phyloP scores from a whole-genome alignment of 2,797 vertebrate genomes.

The Pseudochromis fuscus region DNA sequence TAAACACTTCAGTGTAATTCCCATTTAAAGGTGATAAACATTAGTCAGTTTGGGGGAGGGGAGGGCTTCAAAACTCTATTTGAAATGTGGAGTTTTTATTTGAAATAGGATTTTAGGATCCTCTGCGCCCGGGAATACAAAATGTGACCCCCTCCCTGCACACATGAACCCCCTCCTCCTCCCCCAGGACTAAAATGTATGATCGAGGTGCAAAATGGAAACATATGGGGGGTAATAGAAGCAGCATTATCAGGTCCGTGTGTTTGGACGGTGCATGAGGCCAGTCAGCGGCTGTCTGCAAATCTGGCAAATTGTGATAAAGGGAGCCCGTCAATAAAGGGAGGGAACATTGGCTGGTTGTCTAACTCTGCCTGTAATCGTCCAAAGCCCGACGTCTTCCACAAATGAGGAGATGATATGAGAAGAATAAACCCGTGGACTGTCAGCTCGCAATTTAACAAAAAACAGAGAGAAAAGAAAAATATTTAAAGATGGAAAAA shows the following conservation, averaged over 20 bases:
- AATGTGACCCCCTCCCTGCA: conserved; percentile 11
- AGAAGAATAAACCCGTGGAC: conserved; percentile 71
- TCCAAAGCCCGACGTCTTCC: conserved; percentile 72
- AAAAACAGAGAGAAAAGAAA: not conserved
- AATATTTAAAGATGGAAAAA: not conserved
- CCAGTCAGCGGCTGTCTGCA: conserved; percentile 70
- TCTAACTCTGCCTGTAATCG: conserved; percentile 72
- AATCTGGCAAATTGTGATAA: conserved; percentile 83
- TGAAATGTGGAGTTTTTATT: not conserved
- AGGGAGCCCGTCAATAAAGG: conserved; percentile 79
- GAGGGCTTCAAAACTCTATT: too few species aligned
- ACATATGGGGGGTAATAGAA: conserved; percentile 62
- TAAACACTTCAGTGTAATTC: not conserved
- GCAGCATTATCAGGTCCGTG: conserved; percentile 70
- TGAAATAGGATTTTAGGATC: conserved; percentile 10
- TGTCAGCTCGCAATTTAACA: conserved; percentile 25
- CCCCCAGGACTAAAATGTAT: conserved; percentile 49
- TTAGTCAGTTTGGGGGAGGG: not conserved
- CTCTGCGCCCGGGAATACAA: conserved; percentile 25
- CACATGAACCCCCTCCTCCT: not conserved
- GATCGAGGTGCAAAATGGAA: conserved; percentile 61
- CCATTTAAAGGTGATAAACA: not conserved
- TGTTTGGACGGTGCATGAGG: conserved; percentile 61
- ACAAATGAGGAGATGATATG: conserved; percentile 71
- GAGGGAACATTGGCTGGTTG: conserved; percentile 74